Evolutionary conservation across 2,113 vertebrate genomes (phyloP).

Genomic region (Etheostoma spectabile): DNA sequence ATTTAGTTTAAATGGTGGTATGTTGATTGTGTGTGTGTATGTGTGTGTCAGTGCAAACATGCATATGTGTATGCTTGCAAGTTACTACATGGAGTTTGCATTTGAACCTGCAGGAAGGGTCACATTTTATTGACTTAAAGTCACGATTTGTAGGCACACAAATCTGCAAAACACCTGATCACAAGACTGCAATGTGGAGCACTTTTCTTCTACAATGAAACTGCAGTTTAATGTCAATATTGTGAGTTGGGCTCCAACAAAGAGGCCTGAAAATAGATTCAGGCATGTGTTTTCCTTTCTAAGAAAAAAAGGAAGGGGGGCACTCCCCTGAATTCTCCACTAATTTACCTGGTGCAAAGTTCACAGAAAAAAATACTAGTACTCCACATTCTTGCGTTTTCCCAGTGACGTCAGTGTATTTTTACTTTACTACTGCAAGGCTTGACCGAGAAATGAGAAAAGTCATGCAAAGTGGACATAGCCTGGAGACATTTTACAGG

Average conservation of each 20-base stretch:
- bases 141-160: not conserved
- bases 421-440: slow-evolving; percentile 25
- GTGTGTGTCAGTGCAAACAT: slow-evolving; percentile 20
- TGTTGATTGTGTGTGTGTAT: not conserved
- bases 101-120: slow-evolving; percentile 26
- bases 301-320: not conserved
- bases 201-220: slow-evolving; percentile 20
- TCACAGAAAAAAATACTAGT: slow-evolving; percentile 37
- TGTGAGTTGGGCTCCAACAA: slow-evolving; percentile 5
- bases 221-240: slow-evolving; percentile 41
- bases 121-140: slow-evolving; percentile 21
- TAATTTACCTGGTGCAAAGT: slow-evolving; percentile 73
- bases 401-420: slow-evolving; percentile 45
- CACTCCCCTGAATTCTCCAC: slow-evolving; percentile 40
- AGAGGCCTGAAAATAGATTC: slow-evolving; percentile 52
- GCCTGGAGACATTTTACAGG: slow-evolving; percentile 40
- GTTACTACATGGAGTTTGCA: slow-evolving; percentile 5
- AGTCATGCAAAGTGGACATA: slow-evolving; percentile 39
- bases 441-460: slow-evolving; percentile 20
- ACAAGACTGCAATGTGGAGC: not conserved
- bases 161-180: not conserved
- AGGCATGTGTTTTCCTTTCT: slow-evolving; percentile 49
- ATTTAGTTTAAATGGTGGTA: slow-evolving; percentile 9
- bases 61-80: slow-evolving; percentile 13
- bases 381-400: slow-evolving; percentile 58